Percentiles rank a stretch among this genome's conserved stretches.
phyloP scores from a whole-genome alignment of 2,113 vertebrate genomes.

The Cynocephalus volans region DNA sequence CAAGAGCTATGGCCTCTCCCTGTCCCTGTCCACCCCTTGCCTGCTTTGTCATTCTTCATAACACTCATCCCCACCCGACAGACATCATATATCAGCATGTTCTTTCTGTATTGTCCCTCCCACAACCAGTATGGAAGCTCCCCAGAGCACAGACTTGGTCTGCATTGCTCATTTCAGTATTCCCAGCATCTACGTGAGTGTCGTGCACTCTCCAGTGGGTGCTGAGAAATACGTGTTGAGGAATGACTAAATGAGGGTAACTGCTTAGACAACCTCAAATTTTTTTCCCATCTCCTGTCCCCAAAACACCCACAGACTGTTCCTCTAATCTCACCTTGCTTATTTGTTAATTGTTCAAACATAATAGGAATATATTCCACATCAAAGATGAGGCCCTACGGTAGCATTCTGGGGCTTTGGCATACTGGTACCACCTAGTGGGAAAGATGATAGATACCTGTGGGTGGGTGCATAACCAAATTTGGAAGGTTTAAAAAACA shows the following conservation, averaged over 20 bases:
- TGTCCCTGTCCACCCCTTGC: not conserved
- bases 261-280: not conserved
- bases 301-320: not conserved
- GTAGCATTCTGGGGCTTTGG: conserved; percentile 52
- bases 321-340: not conserved
- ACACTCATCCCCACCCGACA: not conserved
- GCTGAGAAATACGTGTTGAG: not conserved
- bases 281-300: not conserved
- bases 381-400: not conserved
- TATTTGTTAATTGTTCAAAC: not conserved
- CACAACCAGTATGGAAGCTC: not conserved
- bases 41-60: not conserved
- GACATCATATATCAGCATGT: not conserved
- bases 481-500: not conserved
- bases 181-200: not conserved
- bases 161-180: not conserved
- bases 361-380: not conserved
- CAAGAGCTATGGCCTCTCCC: not conserved
- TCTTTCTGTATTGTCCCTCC: not conserved
- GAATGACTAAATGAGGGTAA: not conserved
- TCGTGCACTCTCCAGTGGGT: not conserved
- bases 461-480: not conserved
- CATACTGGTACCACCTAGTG: conserved; percentile 65
- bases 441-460: conserved; percentile 49
- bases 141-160: not conserved